phyloP scores from a whole-genome alignment of 23 tunicate genomes.

The Ciona savignyi region DNA sequence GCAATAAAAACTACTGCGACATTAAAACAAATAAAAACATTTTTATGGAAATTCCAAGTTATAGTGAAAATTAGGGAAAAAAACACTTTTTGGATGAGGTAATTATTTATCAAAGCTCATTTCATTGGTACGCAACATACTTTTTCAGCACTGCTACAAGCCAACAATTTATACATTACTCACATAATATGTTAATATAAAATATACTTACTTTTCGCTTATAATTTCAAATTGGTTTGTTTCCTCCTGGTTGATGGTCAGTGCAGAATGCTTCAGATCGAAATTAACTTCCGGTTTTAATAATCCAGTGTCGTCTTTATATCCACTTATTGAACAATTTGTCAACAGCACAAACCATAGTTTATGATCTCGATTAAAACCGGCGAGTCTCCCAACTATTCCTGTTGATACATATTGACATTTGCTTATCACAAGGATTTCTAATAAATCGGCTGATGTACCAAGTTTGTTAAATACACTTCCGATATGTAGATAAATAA shows the following conservation, averaged over 20 bases:
- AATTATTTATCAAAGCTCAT: too few species aligned
- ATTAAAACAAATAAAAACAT: too few species aligned
- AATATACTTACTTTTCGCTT: slow-evolving; percentile 7
- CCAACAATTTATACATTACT: too few species aligned
- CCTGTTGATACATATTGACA: slow-evolving; percentile 3
- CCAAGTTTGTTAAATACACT: background rate
- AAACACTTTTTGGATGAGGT: too few species aligned
- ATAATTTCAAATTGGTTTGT: slow-evolving; percentile 46
- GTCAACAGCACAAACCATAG: slow-evolving; percentile 14
- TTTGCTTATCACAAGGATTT: background rate
- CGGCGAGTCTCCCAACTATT: slow-evolving; percentile 23
- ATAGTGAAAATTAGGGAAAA: too few species aligned
- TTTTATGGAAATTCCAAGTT: too few species aligned
- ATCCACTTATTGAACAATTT: slow-evolving; percentile 21
- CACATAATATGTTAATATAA: too few species aligned
- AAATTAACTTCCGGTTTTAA: slow-evolving; percentile 28
- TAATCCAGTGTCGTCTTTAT: slow-evolving; percentile 16
- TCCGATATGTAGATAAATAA: background rate
- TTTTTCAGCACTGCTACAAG: too few species aligned
- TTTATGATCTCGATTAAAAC: slow-evolving; percentile 32
- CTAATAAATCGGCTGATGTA: background rate
- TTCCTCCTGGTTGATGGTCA: slow-evolving; percentile 20
- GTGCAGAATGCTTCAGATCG: slow-evolving; percentile 22
- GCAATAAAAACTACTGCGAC: too few species aligned
- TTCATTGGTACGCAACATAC: too few species aligned